Conservation (phyloP, 2,797 vertebrate species). For the Syncerus caffer region DNA sequence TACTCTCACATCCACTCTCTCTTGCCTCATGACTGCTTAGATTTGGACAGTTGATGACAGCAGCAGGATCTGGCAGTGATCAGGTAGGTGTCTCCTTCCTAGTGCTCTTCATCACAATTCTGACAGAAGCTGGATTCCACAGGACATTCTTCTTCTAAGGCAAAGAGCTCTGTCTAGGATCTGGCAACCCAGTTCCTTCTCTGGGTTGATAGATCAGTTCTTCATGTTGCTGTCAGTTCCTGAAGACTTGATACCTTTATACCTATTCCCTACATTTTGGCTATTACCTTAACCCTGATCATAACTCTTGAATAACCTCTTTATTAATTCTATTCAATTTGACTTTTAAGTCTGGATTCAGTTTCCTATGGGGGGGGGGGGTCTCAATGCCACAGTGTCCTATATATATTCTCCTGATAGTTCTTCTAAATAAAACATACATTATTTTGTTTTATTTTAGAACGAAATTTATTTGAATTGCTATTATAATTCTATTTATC, state of each 20-base stretch:
- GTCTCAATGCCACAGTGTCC: background rate
- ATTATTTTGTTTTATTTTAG: background rate
- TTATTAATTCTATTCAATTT: background rate
- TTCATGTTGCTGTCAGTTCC: background rate
- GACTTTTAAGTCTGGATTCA: background rate
- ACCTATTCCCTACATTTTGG: no score
- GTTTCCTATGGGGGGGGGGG: background rate
- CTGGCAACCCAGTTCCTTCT: background rate
- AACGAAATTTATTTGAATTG: background rate
- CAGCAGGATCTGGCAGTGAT: background rate
- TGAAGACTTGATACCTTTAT: background rate
- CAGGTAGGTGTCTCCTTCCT: fast-evolving
- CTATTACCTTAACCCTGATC: no score
- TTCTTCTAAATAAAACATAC: background rate
- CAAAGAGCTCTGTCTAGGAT: background rate
- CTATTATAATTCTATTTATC: background rate
- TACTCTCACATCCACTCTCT: background rate
- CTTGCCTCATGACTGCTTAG: background rate
- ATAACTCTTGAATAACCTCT: background rate
- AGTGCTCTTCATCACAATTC: background rate
- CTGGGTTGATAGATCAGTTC: background rate
- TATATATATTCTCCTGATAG: background rate
- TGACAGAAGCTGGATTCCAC: background rate
- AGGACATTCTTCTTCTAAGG: background rate
- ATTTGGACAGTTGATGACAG: background rate